A percentile compares a stretch with the other conserved stretches of the same genome.
These are phyloP conservation scores for Hylaeus volcanicus DNA, from an alignment of 1,140 invertebrate species.

Conservation along the genomic window DNA sequence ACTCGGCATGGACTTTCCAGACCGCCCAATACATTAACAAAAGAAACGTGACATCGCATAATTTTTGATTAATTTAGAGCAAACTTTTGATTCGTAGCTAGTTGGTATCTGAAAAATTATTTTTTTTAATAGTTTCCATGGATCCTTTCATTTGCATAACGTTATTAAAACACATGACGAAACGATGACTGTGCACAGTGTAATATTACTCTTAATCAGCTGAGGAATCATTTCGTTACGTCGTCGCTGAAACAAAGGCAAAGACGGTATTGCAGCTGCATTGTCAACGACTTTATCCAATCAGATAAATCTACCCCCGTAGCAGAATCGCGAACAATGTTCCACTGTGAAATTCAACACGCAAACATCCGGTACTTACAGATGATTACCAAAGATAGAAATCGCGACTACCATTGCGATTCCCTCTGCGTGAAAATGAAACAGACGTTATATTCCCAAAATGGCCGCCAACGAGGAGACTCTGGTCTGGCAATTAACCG, in stretches of 20 bases:
- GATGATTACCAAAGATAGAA: constrained; percentile 10
- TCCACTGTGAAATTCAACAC: constrained; percentile 28
- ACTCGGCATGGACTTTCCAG: no score
- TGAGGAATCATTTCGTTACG: constrained; percentile 13
- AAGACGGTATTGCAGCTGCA: constrained; percentile 23
- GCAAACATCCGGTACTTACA: constrained; percentile 16
- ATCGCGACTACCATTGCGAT: background rate
- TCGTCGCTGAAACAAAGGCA: background rate
- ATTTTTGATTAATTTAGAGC: no score
- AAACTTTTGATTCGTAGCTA: no score
- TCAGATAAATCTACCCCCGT: constrained; percentile 35
- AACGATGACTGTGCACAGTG: background rate
- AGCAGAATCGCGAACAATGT: constrained; percentile 16
- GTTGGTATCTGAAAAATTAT: background rate
- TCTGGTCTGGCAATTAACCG: no score
- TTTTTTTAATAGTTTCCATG: background rate
- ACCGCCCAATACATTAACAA: no score
- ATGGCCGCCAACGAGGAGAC: no score
- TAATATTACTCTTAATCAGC: background rate
- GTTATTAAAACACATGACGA: background rate
- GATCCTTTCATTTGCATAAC: no score
- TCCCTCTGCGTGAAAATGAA: background rate
- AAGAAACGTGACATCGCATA: no score
- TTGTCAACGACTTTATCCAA: constrained; percentile 6
- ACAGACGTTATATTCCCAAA: no score